Evolutionary conservation across 1,140 invertebrate species (phyloP).

Genomic region (Cotesia glomerata): DNA sequence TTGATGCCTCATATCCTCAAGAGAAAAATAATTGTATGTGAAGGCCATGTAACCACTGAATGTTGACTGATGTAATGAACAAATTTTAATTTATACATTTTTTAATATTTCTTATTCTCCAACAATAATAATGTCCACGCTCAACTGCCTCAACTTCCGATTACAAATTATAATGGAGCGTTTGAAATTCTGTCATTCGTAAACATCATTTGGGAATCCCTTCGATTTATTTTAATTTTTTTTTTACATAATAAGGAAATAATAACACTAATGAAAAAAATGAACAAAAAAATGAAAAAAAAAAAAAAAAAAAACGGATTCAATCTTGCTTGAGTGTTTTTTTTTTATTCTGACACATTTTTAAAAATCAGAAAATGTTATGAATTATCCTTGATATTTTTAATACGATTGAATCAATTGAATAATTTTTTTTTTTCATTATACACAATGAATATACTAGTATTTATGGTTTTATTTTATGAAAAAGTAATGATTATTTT

Average conservation of each 20-base stretch:
- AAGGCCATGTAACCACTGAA: background rate
- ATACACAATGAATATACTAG: too few relatives aligned
- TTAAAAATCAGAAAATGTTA: background rate
- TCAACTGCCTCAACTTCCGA: background rate
- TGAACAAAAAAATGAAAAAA: too few relatives aligned
- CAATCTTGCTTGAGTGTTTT: background rate
- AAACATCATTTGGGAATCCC: background rate
- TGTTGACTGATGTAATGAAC: background rate
- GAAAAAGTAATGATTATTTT: too few relatives aligned
- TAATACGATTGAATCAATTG: background rate
- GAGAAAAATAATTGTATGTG: background rate
- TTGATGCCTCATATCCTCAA: background rate
- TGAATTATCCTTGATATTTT: background rate
- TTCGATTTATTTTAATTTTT: background rate
- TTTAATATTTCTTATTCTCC: background rate
- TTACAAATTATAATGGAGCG: background rate
- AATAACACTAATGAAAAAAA: background rate
- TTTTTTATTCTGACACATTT: background rate
- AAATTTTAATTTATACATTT: background rate
- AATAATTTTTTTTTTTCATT: too few relatives aligned
- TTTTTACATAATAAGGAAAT: background rate
- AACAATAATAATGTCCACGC: background rate
- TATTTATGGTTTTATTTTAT: too few relatives aligned
- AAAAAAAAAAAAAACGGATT: background rate
- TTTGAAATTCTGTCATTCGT: background rate